Conservation (phyloP, 2,888 invertebrate genomes). For the Eupithecia pulchellata region DNA sequence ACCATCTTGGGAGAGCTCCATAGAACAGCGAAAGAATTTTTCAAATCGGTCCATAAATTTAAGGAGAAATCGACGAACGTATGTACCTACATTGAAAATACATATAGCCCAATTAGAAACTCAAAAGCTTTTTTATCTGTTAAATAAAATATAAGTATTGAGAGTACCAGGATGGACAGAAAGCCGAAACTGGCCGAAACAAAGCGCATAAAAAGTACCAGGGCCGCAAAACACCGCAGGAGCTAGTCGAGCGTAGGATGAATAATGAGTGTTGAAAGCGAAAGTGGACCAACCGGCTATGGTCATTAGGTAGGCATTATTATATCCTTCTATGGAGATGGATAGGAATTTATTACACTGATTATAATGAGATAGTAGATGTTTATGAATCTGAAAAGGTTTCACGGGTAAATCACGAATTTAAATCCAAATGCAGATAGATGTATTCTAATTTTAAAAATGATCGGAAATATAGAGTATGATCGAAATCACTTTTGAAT, state of each 20-base stretch:
- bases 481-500: not conserved
- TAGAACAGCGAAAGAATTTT: no score
- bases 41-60: no score
- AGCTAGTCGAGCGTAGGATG: slow-evolving; percentile 33
- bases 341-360: slow-evolving; percentile 1
- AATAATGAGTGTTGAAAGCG: slow-evolving; percentile 40
- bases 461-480: not conserved
- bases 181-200: slow-evolving; percentile 22
- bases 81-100: no score
- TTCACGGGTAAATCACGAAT: not conserved
- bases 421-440: not conserved
- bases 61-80: no score
- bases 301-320: slow-evolving; percentile 11
- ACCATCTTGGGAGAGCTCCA: no score
- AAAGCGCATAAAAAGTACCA: slow-evolving; percentile 32
- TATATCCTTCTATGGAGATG: slow-evolving; percentile 24
- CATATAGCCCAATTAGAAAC: no score
- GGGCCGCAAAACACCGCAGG: slow-evolving; percentile 23
- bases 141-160: no score
- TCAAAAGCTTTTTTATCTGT: no score
- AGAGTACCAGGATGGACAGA: slow-evolving; percentile 29
- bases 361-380: slow-evolving; percentile 15
- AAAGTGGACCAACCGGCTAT: slow-evolving; percentile 37
- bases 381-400: not conserved
- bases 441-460: not conserved